phyloP scores from a whole-genome alignment of 2,888 invertebrate genomes.

The Pyrrhosoma nymphula region DNA sequence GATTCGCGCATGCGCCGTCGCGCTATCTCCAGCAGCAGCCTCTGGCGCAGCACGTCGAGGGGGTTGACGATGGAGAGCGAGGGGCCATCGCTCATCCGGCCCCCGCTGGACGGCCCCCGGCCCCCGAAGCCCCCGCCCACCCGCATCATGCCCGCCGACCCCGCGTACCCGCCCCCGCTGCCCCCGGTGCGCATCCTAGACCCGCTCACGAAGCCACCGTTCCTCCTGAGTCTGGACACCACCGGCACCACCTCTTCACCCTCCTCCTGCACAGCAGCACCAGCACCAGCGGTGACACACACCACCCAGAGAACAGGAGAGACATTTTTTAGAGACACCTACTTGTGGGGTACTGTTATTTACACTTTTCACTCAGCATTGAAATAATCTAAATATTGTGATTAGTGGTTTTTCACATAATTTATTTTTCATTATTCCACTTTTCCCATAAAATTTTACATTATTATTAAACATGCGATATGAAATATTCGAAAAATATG shows the following conservation, averaged over 20 bases:
- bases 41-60: conserved; percentile 90
- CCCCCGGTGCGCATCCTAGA: conserved; percentile 73
- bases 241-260: neutral
- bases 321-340: too few species aligned
- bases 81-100: conserved; percentile 73
- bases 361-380: too few species aligned
- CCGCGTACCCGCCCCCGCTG: conserved; percentile 72
- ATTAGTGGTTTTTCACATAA: too few species aligned
- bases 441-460: too few species aligned
- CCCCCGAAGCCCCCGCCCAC: conserved; percentile 12
- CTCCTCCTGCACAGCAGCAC: rapidly evolving
- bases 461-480: too few species aligned
- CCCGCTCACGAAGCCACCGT: conserved; percentile 72
- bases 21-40: conserved; percentile 89
- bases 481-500: too few species aligned
- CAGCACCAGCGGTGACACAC: too few species aligned
- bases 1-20: conserved; percentile 90
- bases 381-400: too few species aligned
- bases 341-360: too few species aligned
- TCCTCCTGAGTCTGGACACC: conserved; percentile 70
- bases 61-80: conserved; percentile 93
- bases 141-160: conserved; percentile 70
- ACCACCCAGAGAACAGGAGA: too few species aligned
- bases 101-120: conserved; percentile 68
- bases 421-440: too few species aligned